These are phyloP conservation scores for Euproctis similis DNA, from an alignment of 2,888 invertebrate genomes.

Conservation along the genomic window DNA sequence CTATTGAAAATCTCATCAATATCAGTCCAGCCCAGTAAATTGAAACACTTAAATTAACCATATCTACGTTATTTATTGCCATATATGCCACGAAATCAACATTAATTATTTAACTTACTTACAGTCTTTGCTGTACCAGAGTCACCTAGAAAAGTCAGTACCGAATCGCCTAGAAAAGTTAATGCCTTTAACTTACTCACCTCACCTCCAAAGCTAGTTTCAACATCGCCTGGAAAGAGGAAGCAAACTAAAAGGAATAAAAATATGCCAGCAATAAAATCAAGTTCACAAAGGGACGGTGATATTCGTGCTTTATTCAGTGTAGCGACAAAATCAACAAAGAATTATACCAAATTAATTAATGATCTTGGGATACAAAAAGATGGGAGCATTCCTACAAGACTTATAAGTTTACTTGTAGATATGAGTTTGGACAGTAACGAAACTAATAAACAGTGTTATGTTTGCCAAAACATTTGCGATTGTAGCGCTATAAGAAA, in stretches of 20 bases:
- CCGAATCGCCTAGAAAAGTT: constrained; percentile 13
- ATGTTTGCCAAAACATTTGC: constrained; percentile 58
- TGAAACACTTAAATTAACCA: too few species aligned
- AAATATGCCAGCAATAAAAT: constrained; percentile 33
- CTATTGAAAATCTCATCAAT: too few species aligned
- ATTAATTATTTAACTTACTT: too few species aligned
- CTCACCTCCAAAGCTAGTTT: constrained; percentile 23
- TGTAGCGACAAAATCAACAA: constrained; percentile 59
- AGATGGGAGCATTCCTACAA: constrained; percentile 47
- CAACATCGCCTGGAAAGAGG: constrained; percentile 26
- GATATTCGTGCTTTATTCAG: constrained; percentile 76
- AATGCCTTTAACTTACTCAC: constrained; percentile 4
- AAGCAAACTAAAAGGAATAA: constrained; percentile 46
- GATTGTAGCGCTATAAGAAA: constrained; percentile 47
- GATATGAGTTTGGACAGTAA: constrained; percentile 60
- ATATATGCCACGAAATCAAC: too few species aligned
- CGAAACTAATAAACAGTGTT: constrained; percentile 41
- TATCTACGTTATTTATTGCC: too few species aligned
- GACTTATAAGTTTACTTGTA: constrained; percentile 55
- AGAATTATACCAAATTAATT: constrained; percentile 60
- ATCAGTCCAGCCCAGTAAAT: too few species aligned
- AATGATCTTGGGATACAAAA: constrained; percentile 54
- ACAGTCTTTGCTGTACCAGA: too few species aligned
- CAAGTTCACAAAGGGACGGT: constrained; percentile 57
- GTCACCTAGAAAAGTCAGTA: too few species aligned